Percentiles rank a stretch among this genome's conserved stretches.
Conservation (phyloP, 2,113 vertebrate genomes). For the Barbus barbus region DNA sequence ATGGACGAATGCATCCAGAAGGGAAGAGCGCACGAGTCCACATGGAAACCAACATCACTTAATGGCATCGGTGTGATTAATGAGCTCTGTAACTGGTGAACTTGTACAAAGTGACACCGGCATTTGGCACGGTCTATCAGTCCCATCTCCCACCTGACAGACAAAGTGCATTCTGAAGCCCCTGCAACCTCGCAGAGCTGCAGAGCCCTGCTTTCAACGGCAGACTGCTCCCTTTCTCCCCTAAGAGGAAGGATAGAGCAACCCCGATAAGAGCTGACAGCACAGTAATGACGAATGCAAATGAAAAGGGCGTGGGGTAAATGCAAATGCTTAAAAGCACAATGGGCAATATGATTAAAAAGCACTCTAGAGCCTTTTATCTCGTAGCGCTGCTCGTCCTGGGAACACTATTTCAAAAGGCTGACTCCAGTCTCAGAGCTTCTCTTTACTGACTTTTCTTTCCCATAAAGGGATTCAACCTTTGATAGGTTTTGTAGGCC, state of each 20-base stretch:
- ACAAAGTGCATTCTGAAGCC: conserved; percentile 28
- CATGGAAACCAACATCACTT: conserved; percentile 50
- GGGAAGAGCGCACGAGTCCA: neutral
- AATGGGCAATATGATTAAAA: conserved; percentile 73
- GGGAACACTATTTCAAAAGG: conserved; percentile 59
- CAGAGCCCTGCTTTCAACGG: neutral
- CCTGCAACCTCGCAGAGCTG: neutral
- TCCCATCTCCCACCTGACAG: conserved; percentile 67
- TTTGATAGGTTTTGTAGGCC: conserved; percentile 61
- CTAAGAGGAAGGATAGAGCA: conserved; percentile 44
- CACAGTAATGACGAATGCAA: conserved; percentile 72
- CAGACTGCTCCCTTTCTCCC: conserved; percentile 34
- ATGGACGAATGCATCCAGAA: conserved; percentile 23
- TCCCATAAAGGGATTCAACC: conserved; percentile 49
- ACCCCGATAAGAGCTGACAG: conserved; percentile 71
- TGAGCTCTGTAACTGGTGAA: conserved; percentile 62
- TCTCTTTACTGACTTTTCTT: conserved; percentile 54
- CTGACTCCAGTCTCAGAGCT: conserved; percentile 47
- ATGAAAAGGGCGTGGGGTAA: conserved; percentile 66
- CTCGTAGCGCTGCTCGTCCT: conserved; percentile 51
- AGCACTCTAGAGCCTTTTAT: conserved; percentile 64
- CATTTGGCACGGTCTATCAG: conserved; percentile 70
- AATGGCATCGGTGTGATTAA: conserved; percentile 67
- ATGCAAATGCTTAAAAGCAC: conserved; percentile 70
- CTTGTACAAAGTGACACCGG: conserved; percentile 68